phyloP scores from a whole-genome alignment of 1,140 invertebrate genomes.

The Mycetomoellerius zeteki region DNA sequence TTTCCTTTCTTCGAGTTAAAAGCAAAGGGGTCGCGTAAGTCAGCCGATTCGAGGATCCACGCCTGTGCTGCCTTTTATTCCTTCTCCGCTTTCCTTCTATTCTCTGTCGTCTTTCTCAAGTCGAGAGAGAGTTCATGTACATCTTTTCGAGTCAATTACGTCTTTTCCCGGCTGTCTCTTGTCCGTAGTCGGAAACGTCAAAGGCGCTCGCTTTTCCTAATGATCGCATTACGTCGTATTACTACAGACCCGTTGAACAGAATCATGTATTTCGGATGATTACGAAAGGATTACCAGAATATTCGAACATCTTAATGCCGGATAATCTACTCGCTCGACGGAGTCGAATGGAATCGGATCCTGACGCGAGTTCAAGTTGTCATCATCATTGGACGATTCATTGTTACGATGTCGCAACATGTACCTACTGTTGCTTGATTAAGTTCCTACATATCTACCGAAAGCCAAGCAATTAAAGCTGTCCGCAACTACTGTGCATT shows the following conservation, averaged over 20 bases:
- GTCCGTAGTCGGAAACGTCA: conserved; percentile 45
- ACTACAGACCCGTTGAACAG: conserved; percentile 24
- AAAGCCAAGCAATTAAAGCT: conserved; percentile 50
- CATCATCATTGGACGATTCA: conserved; percentile 30
- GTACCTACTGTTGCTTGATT: conserved; percentile 42
- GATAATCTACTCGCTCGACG: conserved; percentile 33
- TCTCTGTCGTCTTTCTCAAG: not conserved
- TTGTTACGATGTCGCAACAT: conserved; percentile 40
- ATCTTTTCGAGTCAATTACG: conserved; percentile 65
- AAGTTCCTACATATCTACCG: conserved; percentile 31
- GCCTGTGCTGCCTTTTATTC: conserved; percentile 52
- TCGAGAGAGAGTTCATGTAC: conserved; percentile 60
- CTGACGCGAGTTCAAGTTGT: conserved; percentile 12
- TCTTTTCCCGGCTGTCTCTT: conserved; percentile 48
- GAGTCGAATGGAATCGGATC: conserved; percentile 35
- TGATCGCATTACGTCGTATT: conserved; percentile 60
- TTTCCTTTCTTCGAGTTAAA: conserved; percentile 61
- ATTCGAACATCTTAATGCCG: conserved; percentile 6
- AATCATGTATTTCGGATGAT: conserved; percentile 49
- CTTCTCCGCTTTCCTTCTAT: conserved; percentile 32
- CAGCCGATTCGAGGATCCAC: conserved; percentile 74
- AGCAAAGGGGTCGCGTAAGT: conserved; percentile 75
- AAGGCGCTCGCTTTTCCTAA: conserved; percentile 38
- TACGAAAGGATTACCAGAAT: conserved; percentile 47
- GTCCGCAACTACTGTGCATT: conserved; percentile 38